Evolutionary conservation across 2,888 invertebrate species (phyloP).

Genomic region (Amphipoea lucens): DNA sequence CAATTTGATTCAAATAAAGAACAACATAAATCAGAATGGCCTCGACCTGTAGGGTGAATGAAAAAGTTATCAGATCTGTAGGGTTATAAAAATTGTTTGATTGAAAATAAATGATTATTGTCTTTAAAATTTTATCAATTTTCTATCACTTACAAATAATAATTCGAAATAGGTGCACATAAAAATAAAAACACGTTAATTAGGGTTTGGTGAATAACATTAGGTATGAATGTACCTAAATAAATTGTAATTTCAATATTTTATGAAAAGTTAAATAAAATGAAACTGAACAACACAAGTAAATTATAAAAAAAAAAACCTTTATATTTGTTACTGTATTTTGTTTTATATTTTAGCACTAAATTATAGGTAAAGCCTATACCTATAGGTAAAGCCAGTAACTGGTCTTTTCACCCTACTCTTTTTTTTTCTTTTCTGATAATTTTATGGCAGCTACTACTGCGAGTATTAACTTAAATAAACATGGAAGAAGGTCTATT

Average conservation of each 20-base stretch:
- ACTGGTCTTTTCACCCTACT: constrained; percentile 26
- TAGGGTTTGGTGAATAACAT: background rate
- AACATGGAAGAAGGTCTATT: background rate
- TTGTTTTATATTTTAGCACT: background rate
- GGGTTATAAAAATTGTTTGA: background rate
- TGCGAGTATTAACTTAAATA: background rate
- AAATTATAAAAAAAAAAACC: background rate
- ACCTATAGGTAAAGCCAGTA: background rate
- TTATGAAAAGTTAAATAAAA: background rate
- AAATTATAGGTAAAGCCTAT: background rate
- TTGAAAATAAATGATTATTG: background rate
- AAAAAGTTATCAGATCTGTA: constrained; percentile 1
- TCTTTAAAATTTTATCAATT: too few species aligned
- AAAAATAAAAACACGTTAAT: background rate
- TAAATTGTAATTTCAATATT: background rate
- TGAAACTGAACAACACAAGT: background rate
- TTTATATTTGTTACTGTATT: background rate
- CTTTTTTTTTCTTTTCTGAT: background rate
- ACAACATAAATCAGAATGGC: background rate
- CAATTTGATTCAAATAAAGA: constrained; percentile 33
- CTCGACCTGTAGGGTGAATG: constrained; percentile 9
- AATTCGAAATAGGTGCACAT: background rate
- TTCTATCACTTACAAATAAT: background rate
- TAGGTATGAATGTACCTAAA: background rate
- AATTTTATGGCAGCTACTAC: too few species aligned